Conservation (phyloP, 2,113 vertebrate genomes). For the Glaucomys volans region DNA sequence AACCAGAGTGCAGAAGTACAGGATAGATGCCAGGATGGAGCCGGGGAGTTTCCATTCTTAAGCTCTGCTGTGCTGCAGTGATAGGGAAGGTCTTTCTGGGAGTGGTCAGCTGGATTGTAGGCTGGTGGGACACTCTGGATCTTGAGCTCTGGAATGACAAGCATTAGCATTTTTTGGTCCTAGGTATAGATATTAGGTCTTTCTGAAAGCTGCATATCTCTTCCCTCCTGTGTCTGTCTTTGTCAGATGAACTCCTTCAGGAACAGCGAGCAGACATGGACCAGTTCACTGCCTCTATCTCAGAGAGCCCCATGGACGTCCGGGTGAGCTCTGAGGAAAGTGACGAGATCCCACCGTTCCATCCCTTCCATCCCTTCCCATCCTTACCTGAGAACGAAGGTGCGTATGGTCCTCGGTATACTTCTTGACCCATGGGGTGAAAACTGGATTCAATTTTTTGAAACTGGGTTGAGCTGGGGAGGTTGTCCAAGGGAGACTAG, state of each 20-base stretch:
- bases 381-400: conserved; percentile 93
- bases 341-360: conserved; percentile 92
- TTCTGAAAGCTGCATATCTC: not conserved
- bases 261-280: conserved; percentile 97
- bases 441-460: not conserved
- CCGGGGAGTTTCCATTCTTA: not conserved
- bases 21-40: not conserved
- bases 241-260: conserved; percentile 95
- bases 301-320: conserved; percentile 94
- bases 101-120: accelerated
- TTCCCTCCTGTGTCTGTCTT: not conserved
- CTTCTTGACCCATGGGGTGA: not conserved
- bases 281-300: conserved; percentile 96
- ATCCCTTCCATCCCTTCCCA: conserved; percentile 94
- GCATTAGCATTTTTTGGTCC: not conserved
- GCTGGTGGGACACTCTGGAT: not conserved
- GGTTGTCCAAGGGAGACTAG: not conserved
- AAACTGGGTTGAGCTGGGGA: not conserved
- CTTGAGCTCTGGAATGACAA: not conserved
- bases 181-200: not conserved
- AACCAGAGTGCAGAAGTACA: not conserved
- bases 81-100: no score
- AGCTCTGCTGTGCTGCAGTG: not conserved
- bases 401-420: conserved; percentile 77
- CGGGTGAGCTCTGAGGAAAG: conserved; percentile 96